A percentile compares a stretch with the other conserved stretches of the same genome.
phyloP scores from a whole-genome alignment of 2,888 invertebrate species.

The Eupithecia centaureata region DNA sequence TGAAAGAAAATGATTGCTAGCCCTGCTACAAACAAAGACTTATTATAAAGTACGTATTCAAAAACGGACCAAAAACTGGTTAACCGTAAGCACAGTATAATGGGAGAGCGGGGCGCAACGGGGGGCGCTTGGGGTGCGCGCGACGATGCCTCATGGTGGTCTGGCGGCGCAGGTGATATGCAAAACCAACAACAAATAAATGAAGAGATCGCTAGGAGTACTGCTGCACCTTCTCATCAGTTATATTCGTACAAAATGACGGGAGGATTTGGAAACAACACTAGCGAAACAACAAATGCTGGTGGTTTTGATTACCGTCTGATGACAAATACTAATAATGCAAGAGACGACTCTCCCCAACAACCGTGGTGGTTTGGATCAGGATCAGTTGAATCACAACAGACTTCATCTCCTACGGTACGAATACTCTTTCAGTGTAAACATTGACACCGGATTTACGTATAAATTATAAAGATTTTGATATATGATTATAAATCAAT shows the following conservation, averaged over 20 bases:
- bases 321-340: conserved; percentile 82
- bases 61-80: conserved; percentile 75
- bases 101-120: conserved; percentile 82
- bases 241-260: conserved; percentile 94
- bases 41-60: conserved; percentile 54
- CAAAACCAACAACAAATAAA: conserved; percentile 81
- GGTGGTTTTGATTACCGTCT: conserved; percentile 90
- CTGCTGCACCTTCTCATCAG: conserved; percentile 85
- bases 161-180: conserved; percentile 77
- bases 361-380: conserved; percentile 90
- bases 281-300: conserved; percentile 84
- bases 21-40: conserved; percentile 56
- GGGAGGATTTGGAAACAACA: conserved; percentile 90
- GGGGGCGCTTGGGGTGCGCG: conserved; percentile 84
- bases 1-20: conserved; percentile 67
- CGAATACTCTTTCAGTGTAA: conserved; percentile 34
- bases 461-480: too few species aligned
- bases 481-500: too few species aligned
- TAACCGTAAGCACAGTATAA: conserved; percentile 73
- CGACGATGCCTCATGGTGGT: conserved; percentile 84
- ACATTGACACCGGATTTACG: background rate
- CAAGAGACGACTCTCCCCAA: conserved; percentile 77
- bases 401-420: conserved; percentile 79
- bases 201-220: conserved; percentile 77
- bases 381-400: conserved; percentile 83